Base-by-base conservation (phyloP, 2,888 invertebrate species). In the Dastarcus helophoroides region DNA sequence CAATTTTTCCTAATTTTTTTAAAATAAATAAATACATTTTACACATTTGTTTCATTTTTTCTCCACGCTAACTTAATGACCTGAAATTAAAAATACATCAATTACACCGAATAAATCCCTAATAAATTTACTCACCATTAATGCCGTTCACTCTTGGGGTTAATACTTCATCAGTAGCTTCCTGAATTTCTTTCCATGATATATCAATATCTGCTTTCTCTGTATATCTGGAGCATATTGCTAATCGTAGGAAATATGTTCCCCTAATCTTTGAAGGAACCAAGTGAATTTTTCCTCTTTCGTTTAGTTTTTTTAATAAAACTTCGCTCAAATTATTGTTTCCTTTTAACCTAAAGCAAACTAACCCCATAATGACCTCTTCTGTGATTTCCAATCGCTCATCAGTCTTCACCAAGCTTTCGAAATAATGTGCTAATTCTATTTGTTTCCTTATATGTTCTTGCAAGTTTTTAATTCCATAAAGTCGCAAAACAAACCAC, bases 321-420 rank as follows among this genome's bases (percentile, higher is more conserved):
- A 68, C 65, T 56, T 94, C 90, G 51, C 86, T 94, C 2, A 72
- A 46, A 40, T 85, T 85, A 54, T 94, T 91, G 1, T 70, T 63
- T 5, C 79, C 83, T 68, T 91, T 94, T 8, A 97, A 60, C 44
- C 91, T 71, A 66, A 98, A 99, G 64, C 97, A 98, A 16, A 95
- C 94, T 9, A 98, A 69, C 1, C 94, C 97, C 74, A 98, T 76
- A n/a, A 79, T 69, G 4, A 90, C 90, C 48, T 93, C 85, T 33
- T 80, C 78, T 11, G 80, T 74, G 33, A 98, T 69, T 63, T 97
- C 95, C 56, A 97, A 98, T 29, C 88, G 69, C 0, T 73, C 65
- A 53, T 97, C 93, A 1, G 67, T 54, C 22, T 64, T 59, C 28
- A 95, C 81, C 1, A 86, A 62, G 5, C 71, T 65, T 49, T 86